A percentile compares a stretch with the other conserved stretches of the same genome.
phyloP scores from a whole-genome alignment of 1,140 invertebrate genomes.

The Chironomus striatipennis region DNA sequence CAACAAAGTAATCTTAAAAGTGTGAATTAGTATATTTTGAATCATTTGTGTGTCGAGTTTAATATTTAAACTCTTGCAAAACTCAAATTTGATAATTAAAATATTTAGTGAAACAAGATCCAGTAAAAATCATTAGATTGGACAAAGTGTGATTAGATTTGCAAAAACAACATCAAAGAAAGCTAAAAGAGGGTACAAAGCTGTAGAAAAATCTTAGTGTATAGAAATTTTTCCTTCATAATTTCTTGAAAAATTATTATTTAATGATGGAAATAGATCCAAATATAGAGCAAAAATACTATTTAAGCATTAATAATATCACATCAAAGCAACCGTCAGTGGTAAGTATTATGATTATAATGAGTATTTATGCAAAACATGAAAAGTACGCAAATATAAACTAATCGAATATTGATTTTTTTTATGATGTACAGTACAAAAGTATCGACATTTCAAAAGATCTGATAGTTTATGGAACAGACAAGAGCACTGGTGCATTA shows the following conservation, averaged over 20 bases:
- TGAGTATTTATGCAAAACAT: not conserved
- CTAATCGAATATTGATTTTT: not conserved
- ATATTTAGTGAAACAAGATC: too few relatives aligned
- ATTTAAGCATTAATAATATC: not conserved
- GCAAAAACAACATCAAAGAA: too few relatives aligned
- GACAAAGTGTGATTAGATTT: too few relatives aligned
- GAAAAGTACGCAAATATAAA: not conserved
- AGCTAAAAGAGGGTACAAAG: too few relatives aligned
- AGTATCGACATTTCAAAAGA: not conserved
- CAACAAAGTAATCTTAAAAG: too few relatives aligned
- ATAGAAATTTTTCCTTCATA: too few relatives aligned
- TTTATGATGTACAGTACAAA: not conserved
- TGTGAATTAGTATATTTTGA: too few relatives aligned
- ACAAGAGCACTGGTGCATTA: not conserved
- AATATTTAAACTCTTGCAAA: too few relatives aligned
- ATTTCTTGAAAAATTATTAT: not conserved
- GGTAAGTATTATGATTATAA: not conserved
- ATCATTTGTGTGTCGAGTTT: too few relatives aligned
- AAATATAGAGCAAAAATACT: not conserved
- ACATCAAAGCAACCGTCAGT: not conserved
- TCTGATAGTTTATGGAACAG: constrained; percentile 11
- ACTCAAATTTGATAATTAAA: too few relatives aligned
- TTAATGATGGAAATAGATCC: not conserved
- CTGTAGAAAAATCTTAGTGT: too few relatives aligned
- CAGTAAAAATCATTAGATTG: too few relatives aligned